Evolutionary conservation across 1,140 invertebrate species (phyloP).

Genomic region (Armadillidium nasatum): DNA sequence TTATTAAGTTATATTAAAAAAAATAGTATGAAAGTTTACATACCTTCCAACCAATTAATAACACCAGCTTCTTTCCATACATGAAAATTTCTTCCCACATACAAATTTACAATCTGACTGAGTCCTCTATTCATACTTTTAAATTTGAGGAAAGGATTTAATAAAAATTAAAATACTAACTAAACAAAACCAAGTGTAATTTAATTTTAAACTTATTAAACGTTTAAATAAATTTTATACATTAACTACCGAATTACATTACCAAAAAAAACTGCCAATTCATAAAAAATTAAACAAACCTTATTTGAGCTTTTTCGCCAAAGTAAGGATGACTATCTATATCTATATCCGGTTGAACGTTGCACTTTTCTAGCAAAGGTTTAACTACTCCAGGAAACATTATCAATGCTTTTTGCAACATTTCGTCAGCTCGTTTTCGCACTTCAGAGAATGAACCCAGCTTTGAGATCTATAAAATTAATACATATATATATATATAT

Average conservation of each 20-base stretch:
- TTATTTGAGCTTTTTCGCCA: slow-evolving; percentile 23
- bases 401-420: slow-evolving; percentile 70
- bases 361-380: not conserved
- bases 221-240: no score
- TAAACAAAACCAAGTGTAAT: slow-evolving; percentile 11
- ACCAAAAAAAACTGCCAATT: not conserved
- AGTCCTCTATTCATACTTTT: slow-evolving; percentile 63
- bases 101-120: slow-evolving; percentile 66
- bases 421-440: slow-evolving; percentile 54
- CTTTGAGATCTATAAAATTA: slow-evolving; percentile 22
- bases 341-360: slow-evolving; percentile 8
- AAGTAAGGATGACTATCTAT: slow-evolving; percentile 31
- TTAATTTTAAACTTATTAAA: no score
- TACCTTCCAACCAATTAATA: slow-evolving; percentile 69
- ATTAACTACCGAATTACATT: not conserved
- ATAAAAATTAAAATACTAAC: slow-evolving; percentile 12
- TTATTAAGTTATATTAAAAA: not conserved
- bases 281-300: no score
- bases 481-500: no score
- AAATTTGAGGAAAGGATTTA: not conserved
- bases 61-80: slow-evolving; percentile 74
- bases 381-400: slow-evolving; percentile 75
- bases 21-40: not conserved
- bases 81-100: slow-evolving; percentile 65
- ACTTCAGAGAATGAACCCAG: slow-evolving; percentile 26